Conservation (phyloP, 2,888 invertebrate genomes). For the Ormia ochracea region DNA sequence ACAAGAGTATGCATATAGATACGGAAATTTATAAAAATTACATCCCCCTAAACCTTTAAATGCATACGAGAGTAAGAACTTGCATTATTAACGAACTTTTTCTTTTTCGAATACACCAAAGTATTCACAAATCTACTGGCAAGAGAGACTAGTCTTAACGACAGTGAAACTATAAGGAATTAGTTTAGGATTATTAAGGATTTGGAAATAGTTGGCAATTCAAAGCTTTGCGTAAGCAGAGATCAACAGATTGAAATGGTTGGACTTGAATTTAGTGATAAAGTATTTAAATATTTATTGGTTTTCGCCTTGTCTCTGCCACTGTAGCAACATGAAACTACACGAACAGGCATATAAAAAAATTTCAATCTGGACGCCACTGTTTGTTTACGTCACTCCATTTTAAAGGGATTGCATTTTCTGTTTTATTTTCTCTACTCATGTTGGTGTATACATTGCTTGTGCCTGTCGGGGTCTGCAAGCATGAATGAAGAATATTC, state of each 20-base stretch:
- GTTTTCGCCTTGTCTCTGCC: not conserved
- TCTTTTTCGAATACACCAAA: slow-evolving; percentile 31
- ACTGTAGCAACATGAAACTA: not conserved
- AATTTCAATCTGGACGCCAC: slow-evolving; percentile 9
- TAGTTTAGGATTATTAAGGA: no score
- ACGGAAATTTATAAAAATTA: not conserved
- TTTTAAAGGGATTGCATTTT: not conserved
- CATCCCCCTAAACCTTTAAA: no score
- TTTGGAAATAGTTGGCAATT: no score
- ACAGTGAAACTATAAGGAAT: not conserved
- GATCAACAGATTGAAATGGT: no score
- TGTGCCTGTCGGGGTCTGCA: not conserved
- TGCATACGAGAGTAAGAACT: not conserved
- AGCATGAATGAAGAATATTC: not conserved
- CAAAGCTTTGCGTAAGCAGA: no score
- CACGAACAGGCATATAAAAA: not conserved
- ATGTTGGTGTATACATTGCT: not conserved
- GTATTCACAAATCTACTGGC: not conserved
- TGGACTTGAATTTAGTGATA: no score
- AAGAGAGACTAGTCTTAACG: not conserved
- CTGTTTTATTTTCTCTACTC: not conserved
- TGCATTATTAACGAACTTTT: slow-evolving; percentile 19
- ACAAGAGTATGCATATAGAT: not conserved
- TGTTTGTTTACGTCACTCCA: slow-evolving; percentile 18
- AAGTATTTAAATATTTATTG: no score